Evolutionary conservation across 2,797 vertebrate species (phyloP), one percentile per base, ranked within the genome.

Genomic region (Propithecus deckenii): DNA sequence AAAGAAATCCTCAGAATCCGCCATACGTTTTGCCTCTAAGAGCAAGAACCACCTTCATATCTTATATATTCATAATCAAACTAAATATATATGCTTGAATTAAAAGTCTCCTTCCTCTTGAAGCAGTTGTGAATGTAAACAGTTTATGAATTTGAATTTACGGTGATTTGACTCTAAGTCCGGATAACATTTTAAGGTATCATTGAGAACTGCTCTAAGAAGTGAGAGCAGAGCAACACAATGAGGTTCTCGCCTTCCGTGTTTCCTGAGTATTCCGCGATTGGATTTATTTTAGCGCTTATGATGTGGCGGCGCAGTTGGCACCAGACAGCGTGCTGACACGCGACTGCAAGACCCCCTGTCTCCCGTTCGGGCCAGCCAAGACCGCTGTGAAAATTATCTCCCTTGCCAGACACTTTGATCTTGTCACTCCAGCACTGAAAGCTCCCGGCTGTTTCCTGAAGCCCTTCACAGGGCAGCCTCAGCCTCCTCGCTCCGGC

Each of bases 361-460:
- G 80, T 67, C 59, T 89, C 80, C 85, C 43, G 25, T 63, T 75
- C 65, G 57, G 79, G 69, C 87, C 52, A 32, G 78, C 86, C 50
- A 55, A 85, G 90, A 80, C 38, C 0, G 0, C 97, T 94, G 89
- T 69, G 89, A 90, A 96, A 93, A 95, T 89, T 28, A n/a, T 41
- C 86, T 76, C 81, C 65, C 61, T 85, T 63, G 71, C 48, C 59
- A 80, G 79, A 46, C n/a, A n/a, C 86, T 95, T 87, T 67, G 93
- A 95, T 65, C 75, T 63, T 67, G 80, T 90, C 95, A 93, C 38
- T 83, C 38, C 89, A 17, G 13, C 35, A 3, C 81, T 32, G 75
- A 22, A 75, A 72, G n/a, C n/a, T 32, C 28, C 74, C 65, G 0
- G 0, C 41, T 91, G 25, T 69, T 79, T 41, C 65, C 78, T 50